Conservation (phyloP, 1,140 invertebrate species). For the Adoxophyes honmai region DNA sequence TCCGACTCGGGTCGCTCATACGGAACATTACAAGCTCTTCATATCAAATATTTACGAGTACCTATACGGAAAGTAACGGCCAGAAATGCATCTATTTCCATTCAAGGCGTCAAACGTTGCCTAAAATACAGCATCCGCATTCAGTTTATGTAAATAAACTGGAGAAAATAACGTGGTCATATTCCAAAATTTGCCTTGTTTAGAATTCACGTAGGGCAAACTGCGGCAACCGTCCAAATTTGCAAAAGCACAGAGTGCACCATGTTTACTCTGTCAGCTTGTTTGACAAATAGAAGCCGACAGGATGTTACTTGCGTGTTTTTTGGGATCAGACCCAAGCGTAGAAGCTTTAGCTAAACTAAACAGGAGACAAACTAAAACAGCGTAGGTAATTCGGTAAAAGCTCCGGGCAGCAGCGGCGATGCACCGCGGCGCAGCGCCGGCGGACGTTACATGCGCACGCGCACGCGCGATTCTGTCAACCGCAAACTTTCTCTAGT, state of each 20-base stretch:
- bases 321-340: too few species aligned
- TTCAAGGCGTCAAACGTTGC: not conserved
- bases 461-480: slow-evolving; percentile 28
- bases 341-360: too few species aligned
- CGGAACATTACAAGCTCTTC: not conserved
- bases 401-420: not conserved
- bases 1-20: not conserved
- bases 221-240: not conserved
- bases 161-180: not conserved
- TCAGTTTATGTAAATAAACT: not conserved
- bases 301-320: not conserved
- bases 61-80: not conserved
- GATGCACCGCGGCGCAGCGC: not conserved
- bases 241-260: slow-evolving; percentile 11
- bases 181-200: not conserved
- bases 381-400: too few species aligned
- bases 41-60: not conserved
- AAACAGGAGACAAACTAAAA: too few species aligned
- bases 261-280: slow-evolving; percentile 1
- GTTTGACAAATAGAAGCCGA: not conserved
- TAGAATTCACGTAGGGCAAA: not conserved
- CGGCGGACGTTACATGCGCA: slow-evolving; percentile 18
- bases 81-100: not conserved
- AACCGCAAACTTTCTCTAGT: slow-evolving; percentile 35
- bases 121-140: not conserved